Percentiles rank a stretch among this genome's conserved stretches.
These are phyloP conservation scores for Rutpela maculata DNA, from an alignment of 2,888 invertebrate species.

Conservation along the genomic window DNA sequence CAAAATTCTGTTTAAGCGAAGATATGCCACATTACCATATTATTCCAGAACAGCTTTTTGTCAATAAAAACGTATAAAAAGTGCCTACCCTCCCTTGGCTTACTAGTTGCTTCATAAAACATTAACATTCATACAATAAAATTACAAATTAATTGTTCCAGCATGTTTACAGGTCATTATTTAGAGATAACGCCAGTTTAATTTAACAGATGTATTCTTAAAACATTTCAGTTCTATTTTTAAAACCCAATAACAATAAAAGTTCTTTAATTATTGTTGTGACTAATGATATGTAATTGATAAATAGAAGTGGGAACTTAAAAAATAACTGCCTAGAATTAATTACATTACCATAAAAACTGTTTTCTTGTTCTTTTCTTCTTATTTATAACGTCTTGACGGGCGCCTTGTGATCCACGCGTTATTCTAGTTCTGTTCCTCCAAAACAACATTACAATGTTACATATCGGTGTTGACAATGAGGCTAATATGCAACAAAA, in stretches of 20 bases:
- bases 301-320: too few relatives aligned
- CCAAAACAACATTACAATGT: too few relatives aligned
- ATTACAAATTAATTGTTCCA: constrained; percentile 7
- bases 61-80: constrained; percentile 9
- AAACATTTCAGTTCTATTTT: neutral
- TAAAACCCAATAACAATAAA: constrained; percentile 2
- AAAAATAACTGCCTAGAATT: too few relatives aligned
- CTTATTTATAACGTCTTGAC: too few relatives aligned
- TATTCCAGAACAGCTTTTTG: neutral
- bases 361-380: too few relatives aligned
- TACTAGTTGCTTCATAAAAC: constrained; percentile 10
- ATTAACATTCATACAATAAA: neutral
- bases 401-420: too few relatives aligned
- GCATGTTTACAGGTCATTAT: constrained; percentile 7
- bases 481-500: too few relatives aligned
- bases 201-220: constrained; percentile 3
- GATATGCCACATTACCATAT: constrained; percentile 21
- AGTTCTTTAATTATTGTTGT: neutral
- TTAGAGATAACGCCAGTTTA: neutral
- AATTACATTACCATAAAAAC: too few relatives aligned
- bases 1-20: constrained; percentile 5
- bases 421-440: neutral
- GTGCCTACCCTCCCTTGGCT: neutral
- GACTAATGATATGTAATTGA: too few relatives aligned
- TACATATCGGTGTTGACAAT: too few relatives aligned